Percentiles rank a stretch among this genome's conserved stretches.
Evolutionary conservation across 2,113 vertebrate genomes (phyloP).

Genomic region (Sceloporus tristichus): DNA sequence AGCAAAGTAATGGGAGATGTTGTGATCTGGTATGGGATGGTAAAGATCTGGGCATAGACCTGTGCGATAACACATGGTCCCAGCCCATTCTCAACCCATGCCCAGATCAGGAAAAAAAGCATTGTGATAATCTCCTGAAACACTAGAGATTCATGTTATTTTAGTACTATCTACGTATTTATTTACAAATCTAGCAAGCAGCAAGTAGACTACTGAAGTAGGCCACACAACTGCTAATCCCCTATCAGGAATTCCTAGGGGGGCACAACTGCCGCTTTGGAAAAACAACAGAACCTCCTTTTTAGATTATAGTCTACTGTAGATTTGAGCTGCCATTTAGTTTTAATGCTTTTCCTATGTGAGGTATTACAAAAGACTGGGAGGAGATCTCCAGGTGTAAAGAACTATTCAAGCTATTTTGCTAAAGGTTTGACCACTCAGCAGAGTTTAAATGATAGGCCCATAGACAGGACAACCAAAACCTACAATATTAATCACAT

Average conservation of each 20-base stretch:
- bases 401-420: background rate
- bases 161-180: background rate
- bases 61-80: too few relatives aligned
- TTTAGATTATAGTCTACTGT: background rate
- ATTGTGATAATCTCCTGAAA: too few relatives aligned
- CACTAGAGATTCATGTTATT: background rate
- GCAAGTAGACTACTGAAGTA: background rate
- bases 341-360: background rate
- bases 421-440: background rate
- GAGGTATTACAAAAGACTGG: background rate
- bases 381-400: background rate
- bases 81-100: too few relatives aligned
- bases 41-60: too few relatives aligned
- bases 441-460: background rate
- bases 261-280: background rate
- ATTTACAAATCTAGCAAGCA: background rate
- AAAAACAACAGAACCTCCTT: background rate
- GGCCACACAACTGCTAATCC: background rate
- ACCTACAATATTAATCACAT: background rate
- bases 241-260: background rate
- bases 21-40: too few relatives aligned
- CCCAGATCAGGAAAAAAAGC: too few relatives aligned
- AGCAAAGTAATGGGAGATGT: too few relatives aligned
- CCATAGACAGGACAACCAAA: background rate
- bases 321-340: background rate